Evolutionary conservation across 2,113 vertebrate genomes (phyloP).

Genomic region (Tragelaphus buxtoni): DNA sequence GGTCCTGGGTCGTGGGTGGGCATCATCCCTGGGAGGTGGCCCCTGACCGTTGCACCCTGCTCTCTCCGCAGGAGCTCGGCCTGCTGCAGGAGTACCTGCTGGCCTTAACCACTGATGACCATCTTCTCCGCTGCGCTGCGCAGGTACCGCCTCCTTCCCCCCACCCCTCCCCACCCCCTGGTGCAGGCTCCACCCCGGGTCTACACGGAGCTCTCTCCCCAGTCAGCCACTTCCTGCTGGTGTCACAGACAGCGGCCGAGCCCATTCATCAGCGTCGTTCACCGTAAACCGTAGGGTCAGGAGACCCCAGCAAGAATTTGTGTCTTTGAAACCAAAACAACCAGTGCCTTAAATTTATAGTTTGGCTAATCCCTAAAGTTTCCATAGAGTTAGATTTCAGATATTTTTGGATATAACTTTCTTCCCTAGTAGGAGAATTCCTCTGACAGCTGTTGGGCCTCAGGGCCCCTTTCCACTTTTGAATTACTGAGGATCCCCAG

Average conservation of each 20-base stretch:
- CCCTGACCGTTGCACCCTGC: neutral
- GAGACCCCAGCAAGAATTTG: constrained; percentile 34
- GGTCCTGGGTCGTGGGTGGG: neutral
- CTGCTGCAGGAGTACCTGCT: constrained; percentile 94
- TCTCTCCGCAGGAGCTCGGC: constrained; percentile 87
- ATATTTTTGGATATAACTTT: constrained; percentile 19
- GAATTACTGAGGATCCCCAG: neutral
- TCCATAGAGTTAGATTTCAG: constrained; percentile 14
- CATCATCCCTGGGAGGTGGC: neutral
- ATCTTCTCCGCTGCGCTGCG: constrained; percentile 90
- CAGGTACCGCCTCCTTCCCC: constrained; percentile 81
- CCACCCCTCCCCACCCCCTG: accelerated
- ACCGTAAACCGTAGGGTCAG: neutral
- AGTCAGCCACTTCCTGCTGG: neutral
- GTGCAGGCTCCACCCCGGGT: neutral
- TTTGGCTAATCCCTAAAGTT: constrained; percentile 35
- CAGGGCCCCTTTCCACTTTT: neutral
- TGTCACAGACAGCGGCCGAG: neutral
- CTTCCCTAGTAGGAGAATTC: neutral
- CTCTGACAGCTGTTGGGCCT: constrained; percentile 22
- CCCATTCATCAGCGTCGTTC: constrained; percentile 6
- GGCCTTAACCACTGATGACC: constrained; percentile 94
- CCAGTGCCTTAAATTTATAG: constrained; percentile 20
- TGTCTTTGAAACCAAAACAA: constrained; percentile 58
- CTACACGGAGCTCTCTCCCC: neutral